These are phyloP conservation scores for Cacajao melanocephalus DNA, from an alignment of 2,797 vertebrate genomes.

Conservation along the genomic window DNA sequence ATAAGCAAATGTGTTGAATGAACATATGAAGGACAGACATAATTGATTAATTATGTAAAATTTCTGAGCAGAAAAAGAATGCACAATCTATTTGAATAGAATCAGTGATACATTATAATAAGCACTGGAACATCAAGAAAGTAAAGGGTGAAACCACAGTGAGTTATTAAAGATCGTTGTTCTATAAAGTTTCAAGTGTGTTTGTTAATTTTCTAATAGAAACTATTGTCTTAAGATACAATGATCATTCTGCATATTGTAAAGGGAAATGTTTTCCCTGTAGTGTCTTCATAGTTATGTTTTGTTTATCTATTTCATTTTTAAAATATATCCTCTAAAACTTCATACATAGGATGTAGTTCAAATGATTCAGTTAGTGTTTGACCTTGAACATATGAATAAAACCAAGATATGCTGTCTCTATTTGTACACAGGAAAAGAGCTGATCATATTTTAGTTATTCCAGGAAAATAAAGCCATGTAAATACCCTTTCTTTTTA, in stretches of 20 bases:
- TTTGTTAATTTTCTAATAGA: conserved; percentile 40
- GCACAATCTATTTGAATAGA: background rate
- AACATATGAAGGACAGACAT: background rate
- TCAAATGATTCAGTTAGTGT: conserved; percentile 29
- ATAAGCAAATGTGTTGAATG: background rate
- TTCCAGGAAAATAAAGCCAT: conserved; percentile 58
- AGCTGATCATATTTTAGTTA: conserved; percentile 60
- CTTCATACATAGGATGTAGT: background rate
- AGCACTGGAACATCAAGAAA: background rate
- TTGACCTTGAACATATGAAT: conserved; percentile 67
- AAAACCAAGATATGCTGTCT: conserved; percentile 26
- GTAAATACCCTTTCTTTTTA: conserved; percentile 72
- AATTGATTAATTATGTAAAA: background rate
- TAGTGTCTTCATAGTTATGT: background rate
- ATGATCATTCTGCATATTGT: background rate
- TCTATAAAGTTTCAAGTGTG: background rate
- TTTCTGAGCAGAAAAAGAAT: background rate
- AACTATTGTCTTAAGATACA: background rate
- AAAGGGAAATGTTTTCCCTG: background rate
- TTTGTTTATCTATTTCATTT: background rate
- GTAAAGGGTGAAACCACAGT: background rate
- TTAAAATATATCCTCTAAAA: background rate
- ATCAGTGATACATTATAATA: background rate
- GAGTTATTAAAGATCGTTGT: background rate
- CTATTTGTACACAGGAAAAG: conserved; percentile 32